Evolutionary conservation across 1,140 invertebrate species (phyloP), one percentile per base, ranked within the genome.

Genomic region (Hirudo medicinalis): DNA sequence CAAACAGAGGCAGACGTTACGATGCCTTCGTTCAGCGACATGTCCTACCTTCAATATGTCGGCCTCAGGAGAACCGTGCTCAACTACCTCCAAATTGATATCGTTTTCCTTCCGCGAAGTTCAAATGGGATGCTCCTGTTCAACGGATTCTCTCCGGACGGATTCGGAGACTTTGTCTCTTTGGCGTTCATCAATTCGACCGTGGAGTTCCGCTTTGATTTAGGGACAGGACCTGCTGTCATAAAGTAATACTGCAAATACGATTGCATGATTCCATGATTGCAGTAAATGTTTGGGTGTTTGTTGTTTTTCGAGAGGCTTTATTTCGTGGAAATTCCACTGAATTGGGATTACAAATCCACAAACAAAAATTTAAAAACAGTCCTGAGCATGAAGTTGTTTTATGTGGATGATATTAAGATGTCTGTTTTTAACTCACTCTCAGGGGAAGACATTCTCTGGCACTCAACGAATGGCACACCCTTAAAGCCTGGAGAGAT

Each of bases 21-120:
- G n/a, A 78, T 96, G 22, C 93, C 93, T 53, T 87, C 89, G 19
- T 96, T 97, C 82, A 94, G 93, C 80, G 92, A 92, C 0, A 91
- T 92, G 69, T 80, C 79, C 9, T 79, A 78, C 72, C 73, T 82
- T 17, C 75, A 77, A 73, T 78, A 76, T 49, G 49, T 74, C 55
- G 80, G 80, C 29, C 84, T 97, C 32, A 89, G 88, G 0, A 87
- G 90, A 74, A 87, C 87, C 22, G 91, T 90, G 0, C 84, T 94
- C 27, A 91, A 91, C 5, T 96, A 91, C 89, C 84, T 91, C 25
- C 90, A 92, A 78, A 86, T 94, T 76, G 87, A 91, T 81, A 85
- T 95, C 67, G 90, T 90, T 22, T 83, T 97, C 55, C 94, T 94
- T 80, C 89, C 92, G 0, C 87, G 86, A 0, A 84, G 85, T 49